Base-by-base conservation (phyloP, 2,113 vertebrate species). In the mouse (Mus musculus) region DNA sequence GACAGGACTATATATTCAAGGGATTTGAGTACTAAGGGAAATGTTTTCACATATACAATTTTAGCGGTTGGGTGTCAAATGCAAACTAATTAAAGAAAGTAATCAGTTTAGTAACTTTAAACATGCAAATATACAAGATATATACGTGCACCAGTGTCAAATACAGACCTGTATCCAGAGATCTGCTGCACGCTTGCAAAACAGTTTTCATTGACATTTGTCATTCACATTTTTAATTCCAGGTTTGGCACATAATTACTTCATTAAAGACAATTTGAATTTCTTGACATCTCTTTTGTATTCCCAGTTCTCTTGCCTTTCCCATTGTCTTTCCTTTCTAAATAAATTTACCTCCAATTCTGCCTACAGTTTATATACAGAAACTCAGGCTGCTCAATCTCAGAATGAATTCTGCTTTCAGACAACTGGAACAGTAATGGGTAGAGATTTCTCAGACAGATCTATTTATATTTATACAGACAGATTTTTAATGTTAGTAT, bases 1-100 rank as follows among this genome's bases (percentile, higher is more conserved):
- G 36, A 96, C 87, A 86, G 36, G 33, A 12, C 42, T 84, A 93
- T 22, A 82, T 63, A 72, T 39, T 92, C 24, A 91, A 88, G 24
- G 3, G 85, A 94, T 61, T 91, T 52, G 87, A 92, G 61, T 92
- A 85, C 78, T 46, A 33, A 84, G 19, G 92, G 82, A 89, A 90
- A 30, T n/a, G 49, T 49, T 84, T 84, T 76, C 65, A 73, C 28
- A 19, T 54, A 59, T 14, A 73, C 80, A 36, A 75, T 93, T 88
- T 93, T 73, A 95, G 90, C 16, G 90, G 61, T 19, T 88, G 80
- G 24, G 30, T 88, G 88, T 78, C 49, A 85, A 95, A 97, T 88
- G 19, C 46, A 92, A 92, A 94, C 20, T 33, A 54, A 24, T 93
- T 52, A 92, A 86, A 95, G 30, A 95, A 95, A 87, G 2, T 19